Percentiles rank a stretch among this genome's conserved stretches.
Evolutionary conservation across 2,888 invertebrate species (phyloP).

Genomic region (Diloba caeruleocephala): DNA sequence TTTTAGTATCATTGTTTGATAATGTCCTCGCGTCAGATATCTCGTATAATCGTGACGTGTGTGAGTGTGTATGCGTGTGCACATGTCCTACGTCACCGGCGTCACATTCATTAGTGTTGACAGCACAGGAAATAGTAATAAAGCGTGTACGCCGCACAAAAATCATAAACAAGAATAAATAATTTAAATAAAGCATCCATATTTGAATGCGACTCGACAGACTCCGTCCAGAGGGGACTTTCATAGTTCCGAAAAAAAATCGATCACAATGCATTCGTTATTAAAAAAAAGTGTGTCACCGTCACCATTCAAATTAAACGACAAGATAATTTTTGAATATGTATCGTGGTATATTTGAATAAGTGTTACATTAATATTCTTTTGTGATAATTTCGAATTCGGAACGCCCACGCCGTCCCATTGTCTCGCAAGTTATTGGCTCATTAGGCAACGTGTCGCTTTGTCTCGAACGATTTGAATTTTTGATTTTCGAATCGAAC

Average conservation of each 20-base stretch:
- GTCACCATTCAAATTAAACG: slow-evolving; percentile 82
- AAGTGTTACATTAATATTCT: slow-evolving; percentile 89
- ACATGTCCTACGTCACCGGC: slow-evolving; percentile 76
- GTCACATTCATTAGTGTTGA: slow-evolving; percentile 80
- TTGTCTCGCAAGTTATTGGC: slow-evolving; percentile 88
- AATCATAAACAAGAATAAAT: slow-evolving; percentile 83
- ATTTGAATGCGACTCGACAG: slow-evolving; percentile 78
- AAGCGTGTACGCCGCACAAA: slow-evolving; percentile 72
- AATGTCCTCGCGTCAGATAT: slow-evolving; percentile 30
- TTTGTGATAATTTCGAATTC: slow-evolving; percentile 87
- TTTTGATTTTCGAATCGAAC: slow-evolving; percentile 85
- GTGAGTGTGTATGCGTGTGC: slow-evolving; percentile 43
- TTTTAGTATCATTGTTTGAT: slow-evolving; percentile 48
- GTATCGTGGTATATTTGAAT: slow-evolving; percentile 86
- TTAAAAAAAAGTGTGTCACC: slow-evolving; percentile 76
- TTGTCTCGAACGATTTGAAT: slow-evolving; percentile 83
- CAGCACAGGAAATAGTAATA: slow-evolving; percentile 84
- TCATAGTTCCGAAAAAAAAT: slow-evolving; percentile 67
- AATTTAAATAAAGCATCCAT: slow-evolving; percentile 76
- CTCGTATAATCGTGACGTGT: background rate
- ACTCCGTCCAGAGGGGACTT: slow-evolving; percentile 72
- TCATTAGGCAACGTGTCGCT: slow-evolving; percentile 86
- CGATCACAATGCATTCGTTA: slow-evolving; percentile 73
- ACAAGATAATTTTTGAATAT: slow-evolving; percentile 85
- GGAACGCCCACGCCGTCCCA: slow-evolving; percentile 84